These are phyloP conservation scores for Idaea aversata DNA, from an alignment of 2,888 invertebrate genomes.

Conservation along the genomic window DNA sequence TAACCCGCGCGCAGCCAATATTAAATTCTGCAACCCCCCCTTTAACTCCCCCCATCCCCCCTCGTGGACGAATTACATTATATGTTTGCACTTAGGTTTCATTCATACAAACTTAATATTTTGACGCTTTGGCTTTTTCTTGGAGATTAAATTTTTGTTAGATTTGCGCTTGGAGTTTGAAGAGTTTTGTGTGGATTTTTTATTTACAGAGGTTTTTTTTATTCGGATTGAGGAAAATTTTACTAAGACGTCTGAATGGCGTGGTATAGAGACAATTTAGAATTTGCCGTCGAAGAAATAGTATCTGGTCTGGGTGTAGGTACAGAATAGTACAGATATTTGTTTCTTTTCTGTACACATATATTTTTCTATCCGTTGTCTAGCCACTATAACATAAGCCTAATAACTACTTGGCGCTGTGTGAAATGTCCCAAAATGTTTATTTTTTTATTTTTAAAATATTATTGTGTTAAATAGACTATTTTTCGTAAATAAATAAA, in stretches of 20 bases:
- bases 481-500: no score
- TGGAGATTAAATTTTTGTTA: not conserved
- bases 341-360: no score
- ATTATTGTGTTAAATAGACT: no score
- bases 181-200: not conserved
- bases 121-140: conserved; percentile 21
- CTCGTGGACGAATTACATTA: conserved; percentile 58
- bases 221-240: not conserved
- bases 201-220: not conserved
- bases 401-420: no score
- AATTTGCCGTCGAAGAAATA: no score
- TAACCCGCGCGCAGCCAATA: conserved; percentile 73
- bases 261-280: no score
- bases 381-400: no score
- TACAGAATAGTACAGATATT: no score
- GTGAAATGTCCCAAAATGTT: no score
- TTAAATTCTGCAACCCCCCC: conserved; percentile 62
- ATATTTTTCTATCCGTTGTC: no score
- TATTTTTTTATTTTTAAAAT: no score
- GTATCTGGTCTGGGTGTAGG: no score
- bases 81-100: conserved; percentile 45
- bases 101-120: conserved; percentile 34
- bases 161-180: not conserved
- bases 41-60: conserved; percentile 22
- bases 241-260: not conserved